Evolutionary conservation across 2,888 invertebrate species (phyloP).

Genomic region (Leptinotarsa peninsularis): DNA sequence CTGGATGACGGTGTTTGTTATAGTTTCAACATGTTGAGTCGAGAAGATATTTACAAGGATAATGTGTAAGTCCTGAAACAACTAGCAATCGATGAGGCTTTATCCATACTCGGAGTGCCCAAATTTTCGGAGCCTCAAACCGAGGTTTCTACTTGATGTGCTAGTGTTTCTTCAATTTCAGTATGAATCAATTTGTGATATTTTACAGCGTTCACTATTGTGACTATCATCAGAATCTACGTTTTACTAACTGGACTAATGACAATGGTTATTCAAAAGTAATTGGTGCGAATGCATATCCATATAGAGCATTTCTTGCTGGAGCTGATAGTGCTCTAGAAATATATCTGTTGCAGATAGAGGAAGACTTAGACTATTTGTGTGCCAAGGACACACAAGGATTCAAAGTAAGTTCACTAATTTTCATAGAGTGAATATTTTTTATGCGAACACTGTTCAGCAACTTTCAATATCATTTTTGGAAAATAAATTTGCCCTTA

Average conservation of each 20-base stretch:
- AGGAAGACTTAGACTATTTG: neutral
- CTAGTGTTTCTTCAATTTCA: no score
- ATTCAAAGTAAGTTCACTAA: neutral
- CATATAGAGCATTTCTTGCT: neutral
- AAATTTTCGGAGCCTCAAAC: no score
- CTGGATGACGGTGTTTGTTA: slow-evolving; percentile 5
- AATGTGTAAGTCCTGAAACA: neutral
- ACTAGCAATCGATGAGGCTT: no score
- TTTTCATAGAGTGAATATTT: no score
- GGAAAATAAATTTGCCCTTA: no score
- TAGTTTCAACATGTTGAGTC: neutral
- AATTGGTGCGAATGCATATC: neutral
- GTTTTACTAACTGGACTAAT: neutral
- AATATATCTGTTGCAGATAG: neutral
- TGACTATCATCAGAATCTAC: neutral
- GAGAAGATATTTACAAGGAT: neutral
- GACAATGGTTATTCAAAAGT: neutral
- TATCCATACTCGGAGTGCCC: no score
- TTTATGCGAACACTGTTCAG: no score
- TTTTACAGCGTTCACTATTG: neutral
- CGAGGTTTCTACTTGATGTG: no score
- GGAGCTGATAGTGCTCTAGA: slow-evolving; percentile 2
- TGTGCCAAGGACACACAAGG: neutral
- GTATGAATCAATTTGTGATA: neutral
- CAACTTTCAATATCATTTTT: no score